Evolutionary conservation across 2,888 invertebrate genomes (phyloP), one percentile per base, ranked within the genome.

Genomic region (Steinernema hermaphroditum): DNA sequence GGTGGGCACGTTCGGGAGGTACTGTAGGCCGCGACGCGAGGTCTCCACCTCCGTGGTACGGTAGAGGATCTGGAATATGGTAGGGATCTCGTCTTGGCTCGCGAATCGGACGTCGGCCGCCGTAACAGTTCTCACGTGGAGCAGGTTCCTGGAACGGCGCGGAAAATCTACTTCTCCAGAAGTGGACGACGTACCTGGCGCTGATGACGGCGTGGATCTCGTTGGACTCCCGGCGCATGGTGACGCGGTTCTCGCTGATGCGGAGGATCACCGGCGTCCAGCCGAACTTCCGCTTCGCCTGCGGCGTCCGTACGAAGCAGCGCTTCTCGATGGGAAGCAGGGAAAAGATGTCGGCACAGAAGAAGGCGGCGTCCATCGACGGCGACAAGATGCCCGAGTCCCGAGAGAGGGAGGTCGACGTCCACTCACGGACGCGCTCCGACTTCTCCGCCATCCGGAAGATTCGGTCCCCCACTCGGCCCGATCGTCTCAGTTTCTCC

Each of bases 91-190:
- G 91, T 94, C 94, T 88, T 95, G 94, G 90, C 96, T 96, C 72
- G 96, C 97, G 87, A 96, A 92, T 88, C 97, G 96, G 85, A 97
- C 96, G 90, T 98, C 98, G 85, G 96, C 96, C 89, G 96, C 96
- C 77, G 97, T 96, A 81, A 98, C 97, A 76, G 94, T 93, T 80
- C 97, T 92, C 82, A 97, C 97, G 90, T 97, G 96, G 90, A 96
- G 97, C 87, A 98, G 93, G 91, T 97, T 96, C 89, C 96, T 94
- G 90, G 27, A 86, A 73, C 24, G 54, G 27, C 1, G 1, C n/a
- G n/a, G n/a, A n/a, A n/a, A n/a, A n/a, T n/a, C n/a, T n/a, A n/a
- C n/a, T n/a, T n/a, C n/a, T n/a, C n/a, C n/a, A n/a, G n/a, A n/a
- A n/a, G n/a, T n/a, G n/a, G n/a, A 37, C 4, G n/a, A 6, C 62